These are phyloP conservation scores for Enoplolaimus lenunculus DNA, from an alignment of 2,888 invertebrate genomes.

Conservation along the genomic window DNA sequence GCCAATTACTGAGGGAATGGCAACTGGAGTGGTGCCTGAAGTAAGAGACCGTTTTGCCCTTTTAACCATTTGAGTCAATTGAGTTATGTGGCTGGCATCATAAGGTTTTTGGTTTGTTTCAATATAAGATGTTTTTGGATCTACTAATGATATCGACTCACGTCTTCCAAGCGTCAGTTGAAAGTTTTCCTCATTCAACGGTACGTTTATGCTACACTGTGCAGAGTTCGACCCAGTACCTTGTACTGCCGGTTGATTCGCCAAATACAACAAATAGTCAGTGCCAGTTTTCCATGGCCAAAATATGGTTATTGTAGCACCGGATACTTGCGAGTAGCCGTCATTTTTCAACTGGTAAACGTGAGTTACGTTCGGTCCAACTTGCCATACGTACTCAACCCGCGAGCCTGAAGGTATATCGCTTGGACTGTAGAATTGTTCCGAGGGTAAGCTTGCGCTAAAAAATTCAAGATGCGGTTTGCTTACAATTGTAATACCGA, in stretches of 20 bases:
- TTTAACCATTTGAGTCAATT: no score
- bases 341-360: constrained; percentile 67
- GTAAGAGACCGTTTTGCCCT: no score
- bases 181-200: no score
- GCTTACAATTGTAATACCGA: not conserved
- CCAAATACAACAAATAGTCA: constrained; percentile 40
- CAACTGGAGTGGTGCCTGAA: no score
- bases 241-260: constrained; percentile 36
- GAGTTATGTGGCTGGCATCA: no score
- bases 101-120: no score
- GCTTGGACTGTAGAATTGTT: not conserved
- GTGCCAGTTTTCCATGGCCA: constrained; percentile 71
- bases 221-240: not conserved
- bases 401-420: not conserved
- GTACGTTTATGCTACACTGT: not conserved
- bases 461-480: not conserved
- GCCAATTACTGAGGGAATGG: no score
- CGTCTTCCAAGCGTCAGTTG: no score
- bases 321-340: constrained; percentile 68
- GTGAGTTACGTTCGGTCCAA: constrained; percentile 76
- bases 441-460: not conserved
- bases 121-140: no score
- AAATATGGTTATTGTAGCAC: constrained; percentile 64
- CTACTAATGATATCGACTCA: no score
- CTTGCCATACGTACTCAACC: constrained; percentile 41